Evolutionary conservation across 2,113 vertebrate genomes (phyloP).

Genomic region (Pogona vitticeps): DNA sequence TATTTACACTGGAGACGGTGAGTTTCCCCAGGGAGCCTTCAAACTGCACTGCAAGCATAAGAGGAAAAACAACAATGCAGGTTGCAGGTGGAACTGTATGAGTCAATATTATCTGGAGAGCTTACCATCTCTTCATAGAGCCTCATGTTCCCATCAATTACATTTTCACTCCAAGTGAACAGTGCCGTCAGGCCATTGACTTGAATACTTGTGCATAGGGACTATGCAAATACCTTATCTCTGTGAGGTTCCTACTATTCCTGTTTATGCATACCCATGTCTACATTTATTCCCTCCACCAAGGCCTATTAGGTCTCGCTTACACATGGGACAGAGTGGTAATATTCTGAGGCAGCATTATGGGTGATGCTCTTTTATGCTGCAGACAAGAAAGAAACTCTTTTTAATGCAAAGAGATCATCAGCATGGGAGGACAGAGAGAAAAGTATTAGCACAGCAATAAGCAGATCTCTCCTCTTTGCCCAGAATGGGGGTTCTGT

Average conservation of each 20-base stretch:
- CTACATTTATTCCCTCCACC: not conserved
- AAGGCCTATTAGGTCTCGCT: too few species aligned
- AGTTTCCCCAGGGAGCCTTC: constrained; percentile 96
- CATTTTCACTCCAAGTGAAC: not conserved
- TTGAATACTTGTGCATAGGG: too few species aligned
- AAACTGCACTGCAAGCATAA: constrained; percentile 89
- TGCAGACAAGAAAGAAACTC: not conserved
- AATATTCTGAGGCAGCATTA: not conserved
- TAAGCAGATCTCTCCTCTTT: not conserved
- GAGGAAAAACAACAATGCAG: constrained; percentile 20
- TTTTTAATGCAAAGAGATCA: not conserved
- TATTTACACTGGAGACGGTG: constrained; percentile 97
- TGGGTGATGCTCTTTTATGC: not conserved
- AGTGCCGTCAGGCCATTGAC: not conserved
- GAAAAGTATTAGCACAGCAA: not conserved
- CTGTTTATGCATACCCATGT: not conserved
- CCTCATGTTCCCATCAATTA: not conserved
- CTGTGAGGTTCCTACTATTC: not conserved
- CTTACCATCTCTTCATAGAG: accelerated
- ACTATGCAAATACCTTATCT: too few species aligned
- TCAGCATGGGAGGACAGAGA: not conserved
- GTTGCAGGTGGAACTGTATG: not conserved
- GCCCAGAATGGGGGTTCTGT: not conserved
- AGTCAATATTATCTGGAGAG: not conserved
- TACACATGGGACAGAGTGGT: not conserved